These are phyloP conservation scores for Eucidaris tribuloides DNA, from an alignment of 35 echinoderm and acorn worm genomes.

Conservation along the genomic window DNA sequence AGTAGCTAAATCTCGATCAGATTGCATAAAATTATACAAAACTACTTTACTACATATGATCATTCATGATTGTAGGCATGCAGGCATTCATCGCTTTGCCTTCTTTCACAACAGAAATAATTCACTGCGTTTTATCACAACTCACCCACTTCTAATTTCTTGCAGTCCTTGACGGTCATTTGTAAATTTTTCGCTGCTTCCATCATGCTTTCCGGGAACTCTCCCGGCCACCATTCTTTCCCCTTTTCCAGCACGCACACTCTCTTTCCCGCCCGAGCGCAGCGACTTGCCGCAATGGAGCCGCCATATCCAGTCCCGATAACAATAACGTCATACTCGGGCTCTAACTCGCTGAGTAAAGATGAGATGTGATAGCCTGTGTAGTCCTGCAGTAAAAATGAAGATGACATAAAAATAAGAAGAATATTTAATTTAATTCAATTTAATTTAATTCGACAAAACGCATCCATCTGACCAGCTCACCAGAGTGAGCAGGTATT, in stretches of 20 bases:
- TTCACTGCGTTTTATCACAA: neutral
- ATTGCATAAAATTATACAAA: neutral
- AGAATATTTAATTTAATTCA: too few relatives aligned
- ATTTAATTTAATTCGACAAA: too few relatives aligned
- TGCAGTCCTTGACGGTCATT: constrained; percentile 22
- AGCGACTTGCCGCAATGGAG: constrained; percentile 63
- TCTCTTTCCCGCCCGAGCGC: constrained; percentile 54
- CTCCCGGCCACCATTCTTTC: constrained; percentile 80
- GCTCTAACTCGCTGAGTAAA: constrained; percentile 28
- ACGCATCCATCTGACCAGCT: too few relatives aligned
- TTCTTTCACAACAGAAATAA: neutral
- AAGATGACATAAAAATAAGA: too few relatives aligned
- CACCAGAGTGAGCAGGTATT: too few relatives aligned
- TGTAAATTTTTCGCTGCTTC: constrained; percentile 57
- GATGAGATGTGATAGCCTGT: constrained; percentile 53
- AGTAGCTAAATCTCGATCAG: too few relatives aligned
- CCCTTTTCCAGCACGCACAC: constrained; percentile 75
- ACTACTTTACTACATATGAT: neutral
- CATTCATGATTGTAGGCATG: neutral
- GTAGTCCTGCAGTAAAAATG: too few relatives aligned
- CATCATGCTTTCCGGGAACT: constrained; percentile 69
- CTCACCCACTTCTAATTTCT: neutral
- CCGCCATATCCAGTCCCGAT: constrained; percentile 83
- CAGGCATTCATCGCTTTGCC: neutral
- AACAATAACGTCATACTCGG: constrained; percentile 65